A percentile compares a stretch with the other conserved stretches of the same genome.
Conservation (phyloP, 2,797 vertebrate genomes). For the Phaenicophaeus curvirostris region DNA sequence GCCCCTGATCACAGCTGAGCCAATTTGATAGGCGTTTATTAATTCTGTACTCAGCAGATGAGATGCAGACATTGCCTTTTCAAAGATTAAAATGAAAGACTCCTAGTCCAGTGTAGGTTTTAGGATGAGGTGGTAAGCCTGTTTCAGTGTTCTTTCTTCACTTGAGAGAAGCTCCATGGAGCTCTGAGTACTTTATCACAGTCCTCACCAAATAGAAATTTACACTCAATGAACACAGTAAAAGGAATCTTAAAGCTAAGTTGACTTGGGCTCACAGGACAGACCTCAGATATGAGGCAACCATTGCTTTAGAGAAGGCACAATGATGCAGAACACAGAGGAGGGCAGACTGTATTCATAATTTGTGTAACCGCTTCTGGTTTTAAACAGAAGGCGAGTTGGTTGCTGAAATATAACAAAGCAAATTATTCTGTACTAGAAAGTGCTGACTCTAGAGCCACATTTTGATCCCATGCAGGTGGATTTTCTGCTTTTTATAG, state of each 20-base stretch:
- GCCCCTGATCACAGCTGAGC: conserved; percentile 3
- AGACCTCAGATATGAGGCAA: background rate
- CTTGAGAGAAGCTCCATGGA: background rate
- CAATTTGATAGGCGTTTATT: background rate
- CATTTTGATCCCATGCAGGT: accelerated
- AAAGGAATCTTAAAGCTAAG: background rate
- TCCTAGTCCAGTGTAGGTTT: background rate
- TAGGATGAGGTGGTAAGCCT: background rate
- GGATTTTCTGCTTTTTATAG: background rate
- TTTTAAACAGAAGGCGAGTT: background rate
- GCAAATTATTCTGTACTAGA: background rate
- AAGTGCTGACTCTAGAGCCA: background rate
- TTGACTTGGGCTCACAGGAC: background rate
- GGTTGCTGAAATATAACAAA: background rate
- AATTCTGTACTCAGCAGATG: background rate
- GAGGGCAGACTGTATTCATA: background rate
- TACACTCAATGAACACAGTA: background rate
- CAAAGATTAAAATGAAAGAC: conserved; percentile 4
- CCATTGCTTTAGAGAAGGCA: background rate
- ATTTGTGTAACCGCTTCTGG: background rate
- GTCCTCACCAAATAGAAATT: background rate
- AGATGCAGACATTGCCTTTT: conserved; percentile 19
- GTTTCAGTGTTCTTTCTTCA: background rate
- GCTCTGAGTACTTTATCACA: background rate
- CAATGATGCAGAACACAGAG: background rate